Conservation (phyloP, 2,888 invertebrate species). For the Chaitophorus viminalis region DNA sequence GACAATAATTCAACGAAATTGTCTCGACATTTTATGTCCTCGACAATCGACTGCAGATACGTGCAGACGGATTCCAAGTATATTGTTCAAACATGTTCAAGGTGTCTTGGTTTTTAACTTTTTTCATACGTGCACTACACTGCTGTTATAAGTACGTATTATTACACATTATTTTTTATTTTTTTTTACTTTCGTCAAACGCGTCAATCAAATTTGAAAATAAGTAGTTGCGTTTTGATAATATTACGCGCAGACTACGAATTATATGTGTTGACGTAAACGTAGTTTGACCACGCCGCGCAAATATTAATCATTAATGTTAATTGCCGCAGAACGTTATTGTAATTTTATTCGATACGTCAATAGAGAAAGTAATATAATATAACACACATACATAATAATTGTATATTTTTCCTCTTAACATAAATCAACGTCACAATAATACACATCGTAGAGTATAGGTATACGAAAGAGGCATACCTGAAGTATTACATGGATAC, state of each 20-base stretch:
- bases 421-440: constrained; percentile 25
- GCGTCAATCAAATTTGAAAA: background rate
- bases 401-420: background rate
- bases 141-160: background rate
- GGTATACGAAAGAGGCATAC: no score
- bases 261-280: background rate
- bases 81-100: constrained; percentile 3
- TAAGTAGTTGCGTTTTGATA: no score
- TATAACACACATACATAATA: background rate
- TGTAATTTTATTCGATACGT: constrained; percentile 26
- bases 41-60: no score
- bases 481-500: no score
- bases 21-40: constrained; percentile 15
- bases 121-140: no score
- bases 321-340: constrained; percentile 8
- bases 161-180: background rate
- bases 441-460: background rate
- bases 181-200: background rate
- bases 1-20: constrained; percentile 20
- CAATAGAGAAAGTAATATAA: background rate
- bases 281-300: background rate
- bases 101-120: background rate
- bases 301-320: constrained; percentile 11
- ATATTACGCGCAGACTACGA: no score
- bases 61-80: constrained; percentile 16